These are phyloP conservation scores for Ericerus pela DNA, from an alignment of 1,140 invertebrate species.

Conservation along the genomic window DNA sequence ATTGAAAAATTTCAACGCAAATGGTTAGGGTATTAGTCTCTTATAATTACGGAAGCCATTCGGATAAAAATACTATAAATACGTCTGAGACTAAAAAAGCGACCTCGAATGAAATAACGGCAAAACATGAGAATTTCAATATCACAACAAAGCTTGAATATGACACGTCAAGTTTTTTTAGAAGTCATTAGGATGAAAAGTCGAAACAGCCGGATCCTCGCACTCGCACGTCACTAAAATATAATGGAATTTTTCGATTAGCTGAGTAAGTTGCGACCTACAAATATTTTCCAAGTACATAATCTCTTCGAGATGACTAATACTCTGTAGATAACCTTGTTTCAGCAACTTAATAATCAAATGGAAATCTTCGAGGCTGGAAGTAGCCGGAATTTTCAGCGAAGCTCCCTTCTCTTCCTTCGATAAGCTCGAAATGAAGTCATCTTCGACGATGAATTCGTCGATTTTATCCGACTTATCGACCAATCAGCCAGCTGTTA, in stretches of 20 bases:
- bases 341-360: constrained; percentile 55
- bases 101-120: no score
- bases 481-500: constrained; percentile 16
- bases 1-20: no score
- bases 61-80: no score
- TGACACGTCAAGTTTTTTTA: no score
- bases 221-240: constrained; percentile 82
- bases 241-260: constrained; percentile 85
- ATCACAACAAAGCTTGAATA: no score
- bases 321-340: constrained; percentile 70
- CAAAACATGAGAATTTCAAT: no score
- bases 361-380: constrained; percentile 58
- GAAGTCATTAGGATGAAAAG: constrained; percentile 30
- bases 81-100: no score
- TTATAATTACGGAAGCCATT: no score
- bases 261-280: constrained; percentile 69
- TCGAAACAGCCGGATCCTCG: constrained; percentile 70
- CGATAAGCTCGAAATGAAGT: constrained; percentile 43
- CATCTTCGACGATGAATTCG: constrained; percentile 29
- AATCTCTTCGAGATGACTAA: constrained; percentile 89
- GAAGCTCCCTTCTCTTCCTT: constrained; percentile 47
- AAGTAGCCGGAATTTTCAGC: constrained; percentile 47
- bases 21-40: no score
- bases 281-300: constrained; percentile 91
- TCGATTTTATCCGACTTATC: constrained; percentile 17